Evolutionary conservation across 37 sponge, comb jelly and placozoan genomes (phyloP), one percentile per base, ranked within the genome.

Genomic region (Diacarnus erythraeanus): DNA sequence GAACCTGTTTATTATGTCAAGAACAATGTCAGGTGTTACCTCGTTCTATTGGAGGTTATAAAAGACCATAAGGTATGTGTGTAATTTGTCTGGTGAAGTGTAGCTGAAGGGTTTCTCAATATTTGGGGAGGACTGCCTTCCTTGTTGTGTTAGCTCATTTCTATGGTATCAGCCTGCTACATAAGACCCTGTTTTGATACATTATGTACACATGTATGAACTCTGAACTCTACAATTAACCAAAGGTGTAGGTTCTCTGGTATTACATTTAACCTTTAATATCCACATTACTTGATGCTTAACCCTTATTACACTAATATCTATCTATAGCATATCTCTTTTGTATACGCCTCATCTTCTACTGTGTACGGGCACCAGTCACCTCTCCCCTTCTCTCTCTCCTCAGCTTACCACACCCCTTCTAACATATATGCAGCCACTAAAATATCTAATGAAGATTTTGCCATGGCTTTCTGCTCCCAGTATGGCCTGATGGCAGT

Each of bases 301-400:
- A n/a, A n/a, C n/a, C n/a, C n/a, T n/a, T n/a, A n/a, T n/a, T n/a
- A n/a, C n/a, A n/a, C n/a, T n/a, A n/a, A n/a, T n/a, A n/a, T n/a
- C 18, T 61, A 6, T 61, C 9, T 6, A 61, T 15, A 61, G 64
- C 30, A 86, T 22, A 41, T 59, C 1, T 42, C 64, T 39, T 60
- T 91, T 31, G 83, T 91, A 41, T 91, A 74, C 82, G 90, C 94
- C 36, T 93, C 94, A 20, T 88, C 94, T 2, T 93, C 94, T 42
- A 89, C 84, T 47, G 90, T 93, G 29, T 93, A 93, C 74, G 94
- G 94, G 5, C 66, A 57, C 1, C 30, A 34, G 2, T 59, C 87
- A 9, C 33, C 78, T 30, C 61, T 93, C 44, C 94, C 94, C 21
- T 89, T 93, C 69, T 77, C 86, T 25, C 25, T 63, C 15, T 33